Base-by-base conservation (phyloP, 2,888 invertebrate species). In the Saturnia pavonia region DNA sequence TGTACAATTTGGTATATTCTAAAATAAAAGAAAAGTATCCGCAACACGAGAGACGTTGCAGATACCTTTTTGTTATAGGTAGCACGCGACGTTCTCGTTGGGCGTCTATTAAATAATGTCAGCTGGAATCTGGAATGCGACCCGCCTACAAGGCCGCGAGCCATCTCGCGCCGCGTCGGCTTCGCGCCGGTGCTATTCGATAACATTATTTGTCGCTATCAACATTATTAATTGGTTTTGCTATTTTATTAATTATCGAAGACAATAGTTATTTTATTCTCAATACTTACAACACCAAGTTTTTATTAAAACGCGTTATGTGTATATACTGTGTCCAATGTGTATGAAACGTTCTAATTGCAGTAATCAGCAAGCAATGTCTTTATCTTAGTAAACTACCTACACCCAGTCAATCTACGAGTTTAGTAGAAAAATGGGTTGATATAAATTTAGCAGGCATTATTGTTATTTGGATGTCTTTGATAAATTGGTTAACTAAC, bases 101-200 rank as follows among this genome's bases (percentile, higher is more conserved):
- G 67, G 27, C 67, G 71, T 69, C 78, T 80, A 81, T 83, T 82
- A 82, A 89, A 91, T 90, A 90, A 91, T 91, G 90, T 89, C 88
- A 88, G 86, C 86, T 88, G 90, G 89, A 87, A 85, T 88, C 85
- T 85, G 92, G 92, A 92, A 92, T 92, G 92, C 87, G 89, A 90
- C 88, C 91, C 91, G 90, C 88, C 91, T 88, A 91, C 92, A 91
- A 91, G 90, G 89, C 88, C 90, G 87, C 84, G 84, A 81, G 82
- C 85, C 88, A 83, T 85, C 86, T 82, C 80, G 78, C 76, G 45
- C 73, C 73, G 77, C 79, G n/a, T n/a, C n/a, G n/a, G n/a, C n/a
- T n/a, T 82, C 80, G 78, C 76, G 45, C 73, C 73, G 77, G 78
- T 77, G 77, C 79, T 77, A 79, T 74, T 77, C 77, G 74, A 80